Conservation (phyloP, 2,888 invertebrate genomes). For the Pristionchus maxplancki region DNA sequence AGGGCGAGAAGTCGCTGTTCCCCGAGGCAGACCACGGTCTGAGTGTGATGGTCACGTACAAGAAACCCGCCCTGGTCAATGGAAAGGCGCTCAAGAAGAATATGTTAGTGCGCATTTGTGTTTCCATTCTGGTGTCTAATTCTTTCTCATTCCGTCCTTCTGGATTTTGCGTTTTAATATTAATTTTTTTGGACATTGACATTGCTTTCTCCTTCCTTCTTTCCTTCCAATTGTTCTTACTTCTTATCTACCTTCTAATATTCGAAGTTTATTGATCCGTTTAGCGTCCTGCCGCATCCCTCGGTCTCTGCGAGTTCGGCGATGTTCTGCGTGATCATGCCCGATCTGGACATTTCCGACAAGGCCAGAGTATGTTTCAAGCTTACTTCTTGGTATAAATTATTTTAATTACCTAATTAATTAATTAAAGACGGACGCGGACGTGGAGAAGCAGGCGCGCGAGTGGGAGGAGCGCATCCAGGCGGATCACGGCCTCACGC, state of each 20-base stretch:
- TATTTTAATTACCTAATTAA: background rate
- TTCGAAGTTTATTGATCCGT: background rate
- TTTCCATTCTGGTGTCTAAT: too few species aligned
- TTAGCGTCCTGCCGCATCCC: slow-evolving; percentile 42
- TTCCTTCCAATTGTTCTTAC: background rate
- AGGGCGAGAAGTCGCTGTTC: slow-evolving; percentile 65
- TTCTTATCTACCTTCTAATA: background rate
- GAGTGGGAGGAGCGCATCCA: slow-evolving; percentile 72
- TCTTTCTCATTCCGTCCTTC: too few species aligned
- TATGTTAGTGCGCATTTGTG: background rate
- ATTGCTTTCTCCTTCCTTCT: background rate
- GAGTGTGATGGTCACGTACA: slow-evolving; percentile 65
- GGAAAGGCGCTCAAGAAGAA: background rate
- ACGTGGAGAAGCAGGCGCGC: slow-evolving; percentile 72
- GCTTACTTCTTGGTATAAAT: background rate
- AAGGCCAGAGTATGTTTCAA: slow-evolving; percentile 55
- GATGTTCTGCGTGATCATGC: slow-evolving; percentile 70
- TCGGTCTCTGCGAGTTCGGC: slow-evolving; percentile 2
- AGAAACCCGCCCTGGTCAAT: slow-evolving; percentile 58
- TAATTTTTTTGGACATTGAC: too few species aligned
- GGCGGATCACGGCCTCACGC: slow-evolving; percentile 68
- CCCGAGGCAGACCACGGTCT: slow-evolving; percentile 69
- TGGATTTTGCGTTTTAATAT: too few species aligned
- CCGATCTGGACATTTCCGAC: slow-evolving; percentile 70
- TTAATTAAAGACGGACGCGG: slow-evolving; percentile 57